These are phyloP conservation scores for Drosophila mojavensis DNA, from an alignment of 1,140 invertebrate species.

Conservation along the genomic window DNA sequence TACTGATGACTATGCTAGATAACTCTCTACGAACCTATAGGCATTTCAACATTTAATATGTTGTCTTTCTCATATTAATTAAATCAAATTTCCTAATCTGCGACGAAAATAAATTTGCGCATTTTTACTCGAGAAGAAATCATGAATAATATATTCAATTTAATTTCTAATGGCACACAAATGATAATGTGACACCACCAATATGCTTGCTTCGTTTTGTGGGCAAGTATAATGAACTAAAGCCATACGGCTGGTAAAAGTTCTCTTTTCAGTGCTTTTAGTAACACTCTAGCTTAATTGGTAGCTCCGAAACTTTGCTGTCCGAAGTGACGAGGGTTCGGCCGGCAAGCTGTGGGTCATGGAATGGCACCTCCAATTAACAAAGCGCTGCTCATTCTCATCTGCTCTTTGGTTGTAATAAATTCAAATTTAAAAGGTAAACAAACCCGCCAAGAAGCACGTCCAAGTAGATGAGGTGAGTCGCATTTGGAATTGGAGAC, in stretches of 20 bases:
- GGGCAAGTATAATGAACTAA: neutral
- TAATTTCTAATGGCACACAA: no score
- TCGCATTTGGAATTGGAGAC: constrained; percentile 14
- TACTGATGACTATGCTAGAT: no score
- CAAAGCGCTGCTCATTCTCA: constrained; percentile 27
- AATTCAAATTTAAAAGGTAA: constrained; percentile 82
- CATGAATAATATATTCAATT: neutral
- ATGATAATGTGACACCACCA: no score
- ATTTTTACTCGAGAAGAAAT: no score
- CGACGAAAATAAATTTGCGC: no score
- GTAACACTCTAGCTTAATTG: constrained; percentile 21
- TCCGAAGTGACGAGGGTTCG: constrained; percentile 67
- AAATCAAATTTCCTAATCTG: no score
- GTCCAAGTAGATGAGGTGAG: constrained; percentile 9
- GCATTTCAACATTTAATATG: no score
- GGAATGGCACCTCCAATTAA: constrained; percentile 69
- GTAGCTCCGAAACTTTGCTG: neutral
- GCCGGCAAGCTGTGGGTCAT: constrained; percentile 61
- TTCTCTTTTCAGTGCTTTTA: neutral
- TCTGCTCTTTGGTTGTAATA: constrained; percentile 50
- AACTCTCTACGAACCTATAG: no score
- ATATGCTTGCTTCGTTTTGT: no score
- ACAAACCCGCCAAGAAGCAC: constrained; percentile 40
- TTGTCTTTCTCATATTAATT: no score
- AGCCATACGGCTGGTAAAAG: neutral